Evolutionary conservation across 2,888 invertebrate genomes (phyloP), one percentile per base, ranked within the genome.

Genomic region (Euspilapteryx auroguttella): DNA sequence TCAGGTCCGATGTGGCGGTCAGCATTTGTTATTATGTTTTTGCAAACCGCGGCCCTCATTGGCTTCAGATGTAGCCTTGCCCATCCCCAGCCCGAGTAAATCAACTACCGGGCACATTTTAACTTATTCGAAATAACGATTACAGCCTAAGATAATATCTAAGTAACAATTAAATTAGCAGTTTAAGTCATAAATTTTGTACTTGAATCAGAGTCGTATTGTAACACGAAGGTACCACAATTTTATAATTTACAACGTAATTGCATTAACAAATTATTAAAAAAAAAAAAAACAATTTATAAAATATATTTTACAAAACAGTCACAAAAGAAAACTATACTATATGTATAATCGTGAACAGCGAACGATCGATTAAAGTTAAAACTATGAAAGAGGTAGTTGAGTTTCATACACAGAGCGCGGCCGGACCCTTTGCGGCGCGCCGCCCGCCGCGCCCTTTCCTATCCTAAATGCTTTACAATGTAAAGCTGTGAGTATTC

Each of bases 401-500:
- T 63, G 69, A 71, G 69, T 71, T 71, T 57, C 50, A 53, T 44
- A 55, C 58, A 59, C 58, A 58, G 54, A 34, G 27, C 44, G 42
- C 55, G 55, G 48, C 57, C 69, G 71, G 71, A 69, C 69, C 71
- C 71, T 69, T 58, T 63, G 66, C 69, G 59, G 61, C 42, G 41
- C 36, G 36, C 61, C 64, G 64, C 62, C 65, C 64, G 51, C 59
- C 63, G 55, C 55, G 37, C 37, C 38, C 27, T 24, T 14, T 7
- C 10, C 26, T 27, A 23, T 28, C 35, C 55, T 63, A 68, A 37
- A 63, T 59, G 68, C 71, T 71, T 71, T 69, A 73, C 71, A 66
- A 52, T 69, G 71, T 73, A 71, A 73, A 75, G 73, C 73, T 73
- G 63, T 75, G 73, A 75, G 73, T 75, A 75, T 75, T 75, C 45